A percentile compares a stretch with the other conserved stretches of the same genome.
phyloP scores from a whole-genome alignment of 1,140 invertebrate genomes.

The Cataglyphis hispanica region DNA sequence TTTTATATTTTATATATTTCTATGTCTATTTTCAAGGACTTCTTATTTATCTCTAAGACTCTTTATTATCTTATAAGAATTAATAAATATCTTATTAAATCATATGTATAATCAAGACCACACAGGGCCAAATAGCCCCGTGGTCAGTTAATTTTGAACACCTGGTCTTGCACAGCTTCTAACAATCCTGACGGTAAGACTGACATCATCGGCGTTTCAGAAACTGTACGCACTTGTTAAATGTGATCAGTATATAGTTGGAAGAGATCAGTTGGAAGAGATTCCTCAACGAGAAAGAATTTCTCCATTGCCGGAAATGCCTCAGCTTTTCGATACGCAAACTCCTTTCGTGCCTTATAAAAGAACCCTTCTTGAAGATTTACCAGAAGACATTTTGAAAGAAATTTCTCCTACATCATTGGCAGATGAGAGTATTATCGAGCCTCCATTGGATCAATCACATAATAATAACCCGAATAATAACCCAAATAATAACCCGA shows the following conservation, averaged over 20 bases:
- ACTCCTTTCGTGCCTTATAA: slow-evolving; percentile 36
- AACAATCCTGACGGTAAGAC: slow-evolving; percentile 30
- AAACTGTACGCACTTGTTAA: slow-evolving; percentile 31
- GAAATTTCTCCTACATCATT: not conserved
- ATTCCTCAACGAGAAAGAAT: not conserved
- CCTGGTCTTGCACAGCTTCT: slow-evolving; percentile 69
- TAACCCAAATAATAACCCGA: not conserved
- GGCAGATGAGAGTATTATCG: slow-evolving; percentile 11
- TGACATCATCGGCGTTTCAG: not conserved
- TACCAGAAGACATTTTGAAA: slow-evolving; percentile 8
- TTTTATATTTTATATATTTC: slow-evolving; percentile 7
- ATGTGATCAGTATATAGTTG: not conserved
- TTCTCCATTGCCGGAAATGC: not conserved
- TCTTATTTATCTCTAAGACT: not conserved
- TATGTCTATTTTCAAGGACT: slow-evolving; percentile 5
- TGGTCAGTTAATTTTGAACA: slow-evolving; percentile 77
- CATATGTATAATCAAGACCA: slow-evolving; percentile 58
- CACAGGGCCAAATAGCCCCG: slow-evolving; percentile 65
- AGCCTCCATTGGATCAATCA: not conserved
- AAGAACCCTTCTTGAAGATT: slow-evolving; percentile 18
- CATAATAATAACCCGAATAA: slow-evolving; percentile 7
- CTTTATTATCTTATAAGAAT: not conserved
- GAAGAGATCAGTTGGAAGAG: not conserved
- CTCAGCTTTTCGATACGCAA: not conserved
- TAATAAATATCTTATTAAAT: slow-evolving; percentile 24